Evolutionary conservation across 2,113 vertebrate species (phyloP).

Genomic region (Menidia beryllina): DNA sequence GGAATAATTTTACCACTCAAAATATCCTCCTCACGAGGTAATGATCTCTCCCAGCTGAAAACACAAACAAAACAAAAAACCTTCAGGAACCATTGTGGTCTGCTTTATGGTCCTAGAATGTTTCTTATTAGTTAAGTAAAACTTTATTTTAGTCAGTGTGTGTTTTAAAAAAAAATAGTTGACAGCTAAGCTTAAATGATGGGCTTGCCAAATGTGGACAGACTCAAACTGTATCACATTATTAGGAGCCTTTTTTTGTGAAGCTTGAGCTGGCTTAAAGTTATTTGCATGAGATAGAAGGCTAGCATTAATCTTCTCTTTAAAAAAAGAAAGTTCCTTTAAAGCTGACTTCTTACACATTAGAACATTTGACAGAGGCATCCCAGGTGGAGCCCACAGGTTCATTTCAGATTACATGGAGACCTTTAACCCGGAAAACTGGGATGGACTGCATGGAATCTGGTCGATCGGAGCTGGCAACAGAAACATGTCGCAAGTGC

Average conservation of each 20-base stretch:
- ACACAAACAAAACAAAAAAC: no score
- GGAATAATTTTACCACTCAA: not conserved
- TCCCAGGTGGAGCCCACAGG: not conserved
- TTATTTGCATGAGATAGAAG: no score
- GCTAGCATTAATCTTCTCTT: slow-evolving; percentile 1
- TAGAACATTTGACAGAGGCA: slow-evolving; percentile 11
- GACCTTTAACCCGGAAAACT: slow-evolving; percentile 26
- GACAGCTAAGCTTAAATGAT: no score
- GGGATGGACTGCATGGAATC: slow-evolving; percentile 17
- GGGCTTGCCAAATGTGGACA: no score
- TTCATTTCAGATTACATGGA: slow-evolving; percentile 1
- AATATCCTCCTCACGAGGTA: not conserved
- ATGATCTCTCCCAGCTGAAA: not conserved
- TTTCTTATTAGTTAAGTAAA: not conserved
- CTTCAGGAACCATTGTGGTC: not conserved
- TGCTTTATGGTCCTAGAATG: not conserved
- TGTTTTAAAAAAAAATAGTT: no score
- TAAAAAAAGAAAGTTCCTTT: not conserved
- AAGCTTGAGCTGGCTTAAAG: no score
- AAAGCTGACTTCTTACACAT: not conserved
- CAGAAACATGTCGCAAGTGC: slow-evolving; percentile 33
- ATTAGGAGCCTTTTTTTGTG: no score
- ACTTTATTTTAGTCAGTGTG: not conserved
- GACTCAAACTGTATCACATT: no score
- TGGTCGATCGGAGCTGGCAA: slow-evolving; percentile 42